phyloP scores from a whole-genome alignment of 2,797 vertebrate genomes.

The Enteromius unitaeniatus region DNA sequence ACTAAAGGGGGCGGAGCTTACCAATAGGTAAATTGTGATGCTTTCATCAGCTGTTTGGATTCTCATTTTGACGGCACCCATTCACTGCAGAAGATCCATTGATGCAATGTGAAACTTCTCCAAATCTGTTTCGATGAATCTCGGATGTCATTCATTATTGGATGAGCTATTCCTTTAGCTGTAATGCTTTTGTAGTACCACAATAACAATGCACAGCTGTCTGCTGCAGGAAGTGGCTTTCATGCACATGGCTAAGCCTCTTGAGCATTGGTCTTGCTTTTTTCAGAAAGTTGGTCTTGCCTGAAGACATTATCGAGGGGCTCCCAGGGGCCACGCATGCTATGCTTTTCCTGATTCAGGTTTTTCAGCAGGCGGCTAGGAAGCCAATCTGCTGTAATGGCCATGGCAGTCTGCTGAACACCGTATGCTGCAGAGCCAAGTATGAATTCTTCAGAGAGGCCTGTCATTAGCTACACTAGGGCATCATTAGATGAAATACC shows the following conservation, averaged over 20 bases:
- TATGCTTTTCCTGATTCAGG: conserved; percentile 54
- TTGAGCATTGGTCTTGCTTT: conserved; percentile 27
- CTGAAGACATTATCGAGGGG: conserved; percentile 48
- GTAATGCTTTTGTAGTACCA: neutral
- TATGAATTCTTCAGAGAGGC: conserved; percentile 24
- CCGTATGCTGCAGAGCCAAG: conserved; percentile 25
- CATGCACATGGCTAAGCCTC: neutral
- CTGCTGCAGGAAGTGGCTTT: neutral
- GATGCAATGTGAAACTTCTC: neutral
- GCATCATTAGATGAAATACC: conserved; percentile 52
- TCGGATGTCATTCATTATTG: neutral
- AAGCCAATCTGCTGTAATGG: conserved; percentile 56
- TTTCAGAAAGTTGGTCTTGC: neutral
- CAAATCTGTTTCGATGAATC: neutral
- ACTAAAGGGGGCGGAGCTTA: too few relatives aligned
- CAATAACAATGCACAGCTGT: neutral
- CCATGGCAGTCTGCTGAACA: conserved; percentile 29
- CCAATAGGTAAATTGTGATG: neutral
- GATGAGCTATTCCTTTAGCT: neutral
- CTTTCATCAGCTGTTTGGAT: neutral
- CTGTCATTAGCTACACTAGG: conserved; percentile 36
- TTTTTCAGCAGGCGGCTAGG: conserved; percentile 48
- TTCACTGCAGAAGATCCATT: neutral
- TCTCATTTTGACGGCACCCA: neutral
- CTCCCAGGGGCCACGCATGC: conserved; percentile 23